Evolutionary conservation across 2,797 vertebrate genomes (phyloP), one percentile per base, ranked within the genome.

Genomic region (Echeneis naucrates): DNA sequence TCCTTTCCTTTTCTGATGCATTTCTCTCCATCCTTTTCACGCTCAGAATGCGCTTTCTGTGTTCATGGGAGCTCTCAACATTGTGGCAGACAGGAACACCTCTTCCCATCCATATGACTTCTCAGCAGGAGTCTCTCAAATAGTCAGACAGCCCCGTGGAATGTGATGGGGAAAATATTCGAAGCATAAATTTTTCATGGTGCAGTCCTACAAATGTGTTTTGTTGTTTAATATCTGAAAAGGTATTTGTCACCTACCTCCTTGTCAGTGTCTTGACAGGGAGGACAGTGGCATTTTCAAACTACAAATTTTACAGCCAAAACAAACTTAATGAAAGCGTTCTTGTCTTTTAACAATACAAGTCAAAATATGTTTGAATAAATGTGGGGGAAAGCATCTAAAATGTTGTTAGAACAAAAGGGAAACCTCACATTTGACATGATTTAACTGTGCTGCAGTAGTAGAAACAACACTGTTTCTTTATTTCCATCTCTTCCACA

Each of bases 1-100:
- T 77, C 32, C 24, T 76, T 79, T 67, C 44, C 35, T 59, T 47
- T 40, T 37, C 58, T 72, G 10, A 4, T 32, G 48, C 70, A 45
- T 59, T 48, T 50, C 17, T 24, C 14, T 38, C 52, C 27, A 53
- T 79, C 44, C 21, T 53, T 50, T 47, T 62, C 21, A 7, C 32
- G 16, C 37, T 68, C 24, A 1, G 14, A 16, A 1, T 82, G 63
- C 21, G 24, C 24, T 53, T 68, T 61, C 27, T 48, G 30, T 44
- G 45, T 33, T 59, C 7, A 44, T 56, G 30, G 61, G 17, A 77
- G 64, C 73, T 62, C 24, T 51, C 13, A 62, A 14, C 35, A 38
- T 11, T 11, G 65, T 32, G 30, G 17, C 53, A 50, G 52, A 55
- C 56, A 26, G 38, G 53, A 55, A 52, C 9, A 0, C 50, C 62